These are phyloP conservation scores for Oryzias celebensis DNA, from an alignment of 2,113 vertebrate species.

Conservation along the genomic window DNA sequence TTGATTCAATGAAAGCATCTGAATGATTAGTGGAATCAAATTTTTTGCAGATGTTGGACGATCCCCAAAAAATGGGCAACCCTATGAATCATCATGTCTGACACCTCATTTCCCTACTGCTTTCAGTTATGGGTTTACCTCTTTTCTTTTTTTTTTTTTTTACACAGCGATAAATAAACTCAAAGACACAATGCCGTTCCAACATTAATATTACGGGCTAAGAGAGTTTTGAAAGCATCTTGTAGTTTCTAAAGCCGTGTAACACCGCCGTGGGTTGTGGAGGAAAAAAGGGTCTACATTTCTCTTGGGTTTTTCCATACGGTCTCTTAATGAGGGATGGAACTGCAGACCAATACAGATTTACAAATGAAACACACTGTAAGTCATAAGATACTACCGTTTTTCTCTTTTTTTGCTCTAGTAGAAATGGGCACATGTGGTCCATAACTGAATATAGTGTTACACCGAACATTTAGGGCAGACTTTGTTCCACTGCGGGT, in stretches of 20 bases:
- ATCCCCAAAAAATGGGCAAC: slow-evolving; percentile 10
- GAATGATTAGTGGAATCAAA: slow-evolving; percentile 44
- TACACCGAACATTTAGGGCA: slow-evolving; percentile 57
- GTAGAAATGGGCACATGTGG: slow-evolving; percentile 7
- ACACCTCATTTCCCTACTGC: slow-evolving; percentile 17
- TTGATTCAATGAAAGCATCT: slow-evolving; percentile 4
- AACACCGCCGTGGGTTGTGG: slow-evolving; percentile 45
- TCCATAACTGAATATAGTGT: slow-evolving; percentile 48
- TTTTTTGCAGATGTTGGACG: slow-evolving; percentile 60
- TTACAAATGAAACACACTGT: slow-evolving; percentile 71
- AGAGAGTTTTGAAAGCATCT: slow-evolving; percentile 39
- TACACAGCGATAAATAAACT: slow-evolving; percentile 55
- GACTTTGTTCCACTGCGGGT: slow-evolving; percentile 70
- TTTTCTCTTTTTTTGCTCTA: neutral
- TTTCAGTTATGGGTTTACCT: slow-evolving; percentile 10
- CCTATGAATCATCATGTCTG: slow-evolving; percentile 25
- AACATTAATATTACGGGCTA: slow-evolving; percentile 63
- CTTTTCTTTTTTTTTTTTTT: slow-evolving; percentile 33
- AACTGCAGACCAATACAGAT: slow-evolving; percentile 29
- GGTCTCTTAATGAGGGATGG: slow-evolving; percentile 55
- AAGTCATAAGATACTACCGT: slow-evolving; percentile 44
- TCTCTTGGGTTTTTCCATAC: slow-evolving; percentile 60
- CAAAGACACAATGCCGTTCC: slow-evolving; percentile 45
- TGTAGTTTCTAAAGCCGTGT: slow-evolving; percentile 72
- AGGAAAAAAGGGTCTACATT: slow-evolving; percentile 45